These are phyloP conservation scores for Aythya baeri DNA, from an alignment of 2,113 vertebrate species.

Conservation along the genomic window DNA sequence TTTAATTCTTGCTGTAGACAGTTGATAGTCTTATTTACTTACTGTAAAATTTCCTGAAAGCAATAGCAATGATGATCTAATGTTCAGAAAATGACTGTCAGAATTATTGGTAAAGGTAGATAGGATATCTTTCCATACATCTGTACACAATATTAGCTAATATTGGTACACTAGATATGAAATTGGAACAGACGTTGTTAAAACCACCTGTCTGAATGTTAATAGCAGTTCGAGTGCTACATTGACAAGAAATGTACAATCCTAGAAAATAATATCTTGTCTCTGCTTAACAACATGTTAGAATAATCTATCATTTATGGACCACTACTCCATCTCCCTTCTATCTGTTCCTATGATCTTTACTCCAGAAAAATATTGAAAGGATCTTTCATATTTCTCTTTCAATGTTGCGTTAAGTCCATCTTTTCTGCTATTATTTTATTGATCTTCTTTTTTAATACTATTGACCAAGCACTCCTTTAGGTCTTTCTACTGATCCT, in stretches of 20 bases:
- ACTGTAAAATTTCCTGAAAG: not conserved
- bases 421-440: not conserved
- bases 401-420: not conserved
- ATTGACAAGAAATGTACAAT: not conserved
- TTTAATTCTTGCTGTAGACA: not conserved
- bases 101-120: not conserved
- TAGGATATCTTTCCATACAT: not conserved
- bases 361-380: not conserved
- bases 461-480: rapidly evolving
- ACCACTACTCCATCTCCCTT: not conserved
- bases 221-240: not conserved
- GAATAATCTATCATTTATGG: not conserved
- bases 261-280: not conserved
- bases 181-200: not conserved
- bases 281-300: not conserved
- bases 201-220: not conserved
- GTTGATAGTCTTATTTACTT: not conserved
- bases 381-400: not conserved
- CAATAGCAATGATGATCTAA: not conserved
- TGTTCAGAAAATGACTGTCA: not conserved
- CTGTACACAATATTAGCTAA: not conserved
- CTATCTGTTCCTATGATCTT: not conserved
- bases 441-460: not conserved
- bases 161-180: not conserved
- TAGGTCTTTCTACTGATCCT: not conserved